Evolutionary conservation across 2,113 vertebrate genomes (phyloP), one percentile per base, ranked within the genome.

Genomic region (Sinocyclocheilus grahami): DNA sequence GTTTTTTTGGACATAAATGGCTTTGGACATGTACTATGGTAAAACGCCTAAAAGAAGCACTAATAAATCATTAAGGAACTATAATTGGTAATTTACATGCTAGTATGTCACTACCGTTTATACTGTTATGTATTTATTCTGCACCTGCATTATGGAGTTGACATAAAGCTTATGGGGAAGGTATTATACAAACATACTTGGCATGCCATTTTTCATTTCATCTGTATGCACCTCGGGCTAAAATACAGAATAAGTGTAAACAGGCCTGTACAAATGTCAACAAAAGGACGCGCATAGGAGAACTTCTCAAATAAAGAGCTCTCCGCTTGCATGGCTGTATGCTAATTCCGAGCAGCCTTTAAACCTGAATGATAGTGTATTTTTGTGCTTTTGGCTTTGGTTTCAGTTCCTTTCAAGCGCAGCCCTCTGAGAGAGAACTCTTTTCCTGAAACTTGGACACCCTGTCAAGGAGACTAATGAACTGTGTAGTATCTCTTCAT

Each of bases 191-290:
- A 65, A 65, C 60, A 81, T 46, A 42, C 39, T 39, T 60, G 30
- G 55, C 27, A 33, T 78, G 14, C 16, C 51, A 78, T 53, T 79
- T 79, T 62, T 60, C 33, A 79, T 37, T 78, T 79, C 11, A n/a
- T 80, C 3, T 0, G 6, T n/a, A 1, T 78, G 33, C 55, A 42
- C 33, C 22, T 11, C 5, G 3, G 72, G 72, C 39, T 75, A 75
- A 16, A 42, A 63, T 24, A n/a, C 33, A 63, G 72, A 75, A 3
- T 46, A 42, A 42, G 58, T 30, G 8, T 53, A 58, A 63, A 81
- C 79, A 33, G 85, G 18, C 48, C 63, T 2, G 12, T 62, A 80
- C 33, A 20, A 69, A 82, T 69, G 80, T 82, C 81, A 71, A 71
- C 27, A 53, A 83, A 22, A 71, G 63, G 37, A 63, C 9, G 3